phyloP scores from a whole-genome alignment of 2,113 vertebrate genomes.

The Noturus placidus region DNA sequence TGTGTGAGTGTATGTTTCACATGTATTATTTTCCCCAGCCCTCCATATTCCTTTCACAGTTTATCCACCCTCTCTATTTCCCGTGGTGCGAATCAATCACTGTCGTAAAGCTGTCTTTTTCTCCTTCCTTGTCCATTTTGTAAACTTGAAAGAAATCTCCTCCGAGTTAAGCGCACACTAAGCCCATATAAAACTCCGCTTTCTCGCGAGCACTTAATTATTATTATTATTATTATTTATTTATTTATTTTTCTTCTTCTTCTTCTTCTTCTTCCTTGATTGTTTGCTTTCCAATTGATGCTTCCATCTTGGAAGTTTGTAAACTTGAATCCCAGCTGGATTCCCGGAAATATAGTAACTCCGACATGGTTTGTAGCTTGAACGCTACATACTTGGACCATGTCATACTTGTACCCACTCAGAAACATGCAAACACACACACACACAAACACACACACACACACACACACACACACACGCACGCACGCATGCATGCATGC shows the following conservation, averaged over 20 bases:
- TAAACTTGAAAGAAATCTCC: slow-evolving; percentile 27
- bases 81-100: slow-evolving; percentile 33
- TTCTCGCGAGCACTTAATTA: neutral
- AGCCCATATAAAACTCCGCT: neutral
- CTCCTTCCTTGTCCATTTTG: slow-evolving; percentile 1
- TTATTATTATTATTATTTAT: no score
- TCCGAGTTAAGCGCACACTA: neutral
- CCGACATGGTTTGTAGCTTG: neutral
- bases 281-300: slow-evolving; percentile 10
- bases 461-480: neutral
- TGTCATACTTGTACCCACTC: neutral
- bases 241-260: no score
- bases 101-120: neutral
- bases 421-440: neutral
- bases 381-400: neutral
- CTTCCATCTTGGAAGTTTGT: slow-evolving; percentile 3
- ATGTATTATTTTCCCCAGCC: slow-evolving; percentile 27
- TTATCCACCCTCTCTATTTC: slow-evolving; percentile 29
- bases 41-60: slow-evolving; percentile 32
- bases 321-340: slow-evolving; percentile 26
- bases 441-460: neutral
- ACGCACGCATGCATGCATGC: neutral
- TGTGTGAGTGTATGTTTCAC: neutral
- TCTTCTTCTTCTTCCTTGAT: neutral
- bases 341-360: slow-evolving; percentile 29